Percentiles rank a stretch among this genome's conserved stretches.
These are phyloP conservation scores for Nudaria mundana DNA, from an alignment of 2,888 invertebrate genomes.

Conservation along the genomic window DNA sequence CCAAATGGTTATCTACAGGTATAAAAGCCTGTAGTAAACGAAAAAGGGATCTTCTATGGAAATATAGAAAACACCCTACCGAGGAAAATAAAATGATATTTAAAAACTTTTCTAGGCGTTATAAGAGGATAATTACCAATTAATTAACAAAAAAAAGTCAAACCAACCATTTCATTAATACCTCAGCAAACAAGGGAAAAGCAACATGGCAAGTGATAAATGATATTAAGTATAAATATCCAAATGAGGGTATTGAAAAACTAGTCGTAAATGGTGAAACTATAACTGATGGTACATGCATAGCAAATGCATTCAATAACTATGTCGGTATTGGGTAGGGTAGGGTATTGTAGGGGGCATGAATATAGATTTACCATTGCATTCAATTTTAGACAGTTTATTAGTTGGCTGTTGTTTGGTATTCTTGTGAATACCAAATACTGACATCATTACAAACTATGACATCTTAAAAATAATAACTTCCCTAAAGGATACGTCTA, in stretches of 20 bases:
- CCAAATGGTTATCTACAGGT: slow-evolving; percentile 2
- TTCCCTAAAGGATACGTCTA: neutral
- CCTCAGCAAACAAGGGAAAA: slow-evolving; percentile 7
- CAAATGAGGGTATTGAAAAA: neutral
- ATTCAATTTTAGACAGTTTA: no score
- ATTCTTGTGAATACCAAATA: no score
- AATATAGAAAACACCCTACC: slow-evolving; percentile 1
- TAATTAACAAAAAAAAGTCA: slow-evolving; percentile 1
- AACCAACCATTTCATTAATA: slow-evolving; percentile 4
- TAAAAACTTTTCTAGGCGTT: slow-evolving; percentile 1
- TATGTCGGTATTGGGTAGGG: no score
- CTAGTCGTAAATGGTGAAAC: neutral
- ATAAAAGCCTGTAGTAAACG: slow-evolving; percentile 2
- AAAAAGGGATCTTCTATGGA: slow-evolving; percentile 3
- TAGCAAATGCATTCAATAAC: slow-evolving; percentile 3
- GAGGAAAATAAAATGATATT: neutral
- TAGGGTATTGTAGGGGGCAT: neutral
- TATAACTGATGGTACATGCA: neutral
- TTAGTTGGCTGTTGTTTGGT: no score
- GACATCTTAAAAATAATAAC: neutral
- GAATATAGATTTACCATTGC: neutral
- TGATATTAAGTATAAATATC: neutral
- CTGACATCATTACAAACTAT: no score
- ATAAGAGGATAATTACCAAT: slow-evolving; percentile 1
- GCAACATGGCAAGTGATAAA: slow-evolving; percentile 10